These are phyloP conservation scores for Sipha flava DNA, from an alignment of 1,140 invertebrate species.

Conservation along the genomic window DNA sequence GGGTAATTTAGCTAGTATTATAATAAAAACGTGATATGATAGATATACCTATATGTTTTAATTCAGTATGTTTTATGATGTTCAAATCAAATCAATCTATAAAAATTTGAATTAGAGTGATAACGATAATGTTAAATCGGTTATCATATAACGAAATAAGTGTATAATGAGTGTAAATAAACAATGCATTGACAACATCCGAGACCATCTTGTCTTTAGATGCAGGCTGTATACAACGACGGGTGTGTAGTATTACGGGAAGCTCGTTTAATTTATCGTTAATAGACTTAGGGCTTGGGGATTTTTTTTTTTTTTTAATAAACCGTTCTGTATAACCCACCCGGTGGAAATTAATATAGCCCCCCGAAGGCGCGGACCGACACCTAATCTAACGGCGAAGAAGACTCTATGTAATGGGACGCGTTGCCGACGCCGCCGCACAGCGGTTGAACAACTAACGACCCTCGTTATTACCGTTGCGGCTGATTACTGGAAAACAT, in stretches of 20 bases:
- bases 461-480: not conserved
- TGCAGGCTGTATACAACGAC: not conserved
- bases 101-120: no score
- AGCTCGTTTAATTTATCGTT: conserved; percentile 11
- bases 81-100: no score
- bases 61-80: no score
- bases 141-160: no score
- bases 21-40: no score
- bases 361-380: not conserved
- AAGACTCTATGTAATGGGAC: no score
- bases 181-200: no score
- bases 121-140: no score
- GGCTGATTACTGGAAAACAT: not conserved
- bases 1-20: no score
- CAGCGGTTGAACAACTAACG: not conserved
- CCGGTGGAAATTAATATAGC: not conserved
- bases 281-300: not conserved
- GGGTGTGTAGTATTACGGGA: not conserved
- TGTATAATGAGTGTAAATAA: no score
- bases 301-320: not conserved
- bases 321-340: not conserved
- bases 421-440: not conserved
- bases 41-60: no score
- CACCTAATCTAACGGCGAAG: not conserved
- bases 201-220: no score